Percentiles rank a stretch among this genome's conserved stretches.
Conservation (phyloP, 2,113 vertebrate species). For the Neomonachus schauinslandi region DNA sequence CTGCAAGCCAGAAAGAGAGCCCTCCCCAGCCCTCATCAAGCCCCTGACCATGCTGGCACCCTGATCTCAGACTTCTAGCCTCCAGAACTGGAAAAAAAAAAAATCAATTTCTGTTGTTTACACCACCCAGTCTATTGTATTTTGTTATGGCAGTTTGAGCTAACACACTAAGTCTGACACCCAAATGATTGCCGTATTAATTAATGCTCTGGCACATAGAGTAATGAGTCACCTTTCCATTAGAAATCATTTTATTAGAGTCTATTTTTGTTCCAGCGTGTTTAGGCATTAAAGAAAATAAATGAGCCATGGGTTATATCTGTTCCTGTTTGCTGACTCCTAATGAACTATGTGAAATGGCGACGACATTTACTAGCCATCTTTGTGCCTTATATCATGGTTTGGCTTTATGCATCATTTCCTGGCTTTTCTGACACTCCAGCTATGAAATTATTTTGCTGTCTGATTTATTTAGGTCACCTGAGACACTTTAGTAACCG, state of each 20-base stretch:
- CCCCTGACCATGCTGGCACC: no score
- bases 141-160: neutral
- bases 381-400: neutral
- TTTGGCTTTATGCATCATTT: slow-evolving; percentile 23
- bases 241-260: slow-evolving; percentile 51
- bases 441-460: slow-evolving; percentile 20
- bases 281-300: slow-evolving; percentile 39
- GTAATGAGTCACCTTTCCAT: slow-evolving; percentile 53
- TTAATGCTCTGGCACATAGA: slow-evolving; percentile 36
- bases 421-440: neutral
- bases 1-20: neutral
- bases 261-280: slow-evolving; percentile 43
- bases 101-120: neutral
- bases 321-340: neutral
- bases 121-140: neutral
- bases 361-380: neutral
- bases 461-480: neutral
- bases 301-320: neutral
- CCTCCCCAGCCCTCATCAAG: neutral
- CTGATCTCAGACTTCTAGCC: neutral
- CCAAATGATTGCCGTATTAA: slow-evolving; percentile 18
- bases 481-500: neutral
- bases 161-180: neutral
- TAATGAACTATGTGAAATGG: neutral
- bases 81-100: neutral